Evolutionary conservation across 37 sponge, comb jelly and placozoan species (phyloP).

Genomic region (Beroe forskalii): DNA sequence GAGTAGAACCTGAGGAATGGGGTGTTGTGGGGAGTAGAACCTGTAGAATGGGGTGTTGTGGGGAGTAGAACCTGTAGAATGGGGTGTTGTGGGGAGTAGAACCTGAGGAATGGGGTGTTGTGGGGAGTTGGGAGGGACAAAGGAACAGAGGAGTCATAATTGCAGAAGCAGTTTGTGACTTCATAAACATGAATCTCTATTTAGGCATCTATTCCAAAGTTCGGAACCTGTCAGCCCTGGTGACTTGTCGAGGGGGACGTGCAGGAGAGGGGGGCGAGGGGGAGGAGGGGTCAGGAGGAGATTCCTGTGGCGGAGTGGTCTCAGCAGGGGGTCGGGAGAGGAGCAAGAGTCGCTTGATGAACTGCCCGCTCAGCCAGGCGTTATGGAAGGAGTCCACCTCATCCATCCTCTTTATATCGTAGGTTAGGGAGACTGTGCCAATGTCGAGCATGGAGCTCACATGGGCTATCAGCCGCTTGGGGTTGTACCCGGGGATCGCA

Average conservation of each 20-base stretch:
- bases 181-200: too few relatives aligned
- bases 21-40: too few relatives aligned
- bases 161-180: too few relatives aligned
- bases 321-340: conserved; percentile 15
- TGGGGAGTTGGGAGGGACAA: too few relatives aligned
- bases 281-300: background rate
- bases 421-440: background rate
- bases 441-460: conserved; percentile 55
- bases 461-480: conserved; percentile 33
- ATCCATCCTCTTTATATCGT: conserved; percentile 62
- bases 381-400: conserved; percentile 60
- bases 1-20: too few relatives aligned
- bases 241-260: background rate
- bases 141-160: too few relatives aligned
- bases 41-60: too few relatives aligned
- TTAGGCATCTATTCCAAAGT: too few relatives aligned
- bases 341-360: conserved; percentile 25
- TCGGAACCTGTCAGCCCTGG: conserved; percentile 38
- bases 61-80: too few relatives aligned
- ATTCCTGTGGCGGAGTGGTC: background rate
- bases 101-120: too few relatives aligned
- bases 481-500: conserved; percentile 31
- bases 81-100: too few relatives aligned
- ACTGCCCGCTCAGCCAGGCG: conserved; percentile 63
- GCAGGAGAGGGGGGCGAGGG: background rate